Evolutionary conservation across 2,113 vertebrate species (phyloP).

Genomic region (Boulengeromyrus knoepffleri): DNA sequence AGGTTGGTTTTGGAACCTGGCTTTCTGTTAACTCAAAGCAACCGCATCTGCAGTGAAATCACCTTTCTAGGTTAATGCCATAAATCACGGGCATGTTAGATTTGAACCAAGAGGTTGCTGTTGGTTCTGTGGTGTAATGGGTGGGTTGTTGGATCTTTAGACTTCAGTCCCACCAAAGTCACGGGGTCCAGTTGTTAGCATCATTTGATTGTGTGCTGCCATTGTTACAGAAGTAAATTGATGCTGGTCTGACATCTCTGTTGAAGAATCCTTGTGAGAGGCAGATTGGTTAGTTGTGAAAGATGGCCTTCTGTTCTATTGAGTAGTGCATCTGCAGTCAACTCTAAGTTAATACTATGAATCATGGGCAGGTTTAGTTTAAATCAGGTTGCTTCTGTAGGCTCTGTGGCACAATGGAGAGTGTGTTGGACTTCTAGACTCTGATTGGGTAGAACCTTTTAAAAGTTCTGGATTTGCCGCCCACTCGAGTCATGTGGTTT

Average conservation of each 20-base stretch:
- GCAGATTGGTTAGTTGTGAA: background rate
- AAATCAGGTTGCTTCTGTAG: background rate
- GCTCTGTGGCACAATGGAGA: background rate
- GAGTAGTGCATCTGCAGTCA: background rate
- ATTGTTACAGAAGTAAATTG: background rate
- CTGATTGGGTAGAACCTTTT: background rate
- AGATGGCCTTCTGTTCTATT: background rate
- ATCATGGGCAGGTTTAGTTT: background rate
- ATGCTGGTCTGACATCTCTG: background rate
- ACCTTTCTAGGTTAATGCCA: background rate
- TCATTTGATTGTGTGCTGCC: too few relatives aligned
- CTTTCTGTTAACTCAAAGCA: background rate
- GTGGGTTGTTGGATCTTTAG: too few relatives aligned
- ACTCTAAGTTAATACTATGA: background rate
- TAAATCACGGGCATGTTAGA: background rate
- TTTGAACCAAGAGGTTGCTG: background rate
- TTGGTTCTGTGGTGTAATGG: too few relatives aligned
- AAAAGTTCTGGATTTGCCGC: conserved; percentile 5
- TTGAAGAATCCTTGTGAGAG: background rate
- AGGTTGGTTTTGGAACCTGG: background rate
- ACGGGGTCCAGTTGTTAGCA: too few relatives aligned
- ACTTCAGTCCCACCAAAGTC: background rate
- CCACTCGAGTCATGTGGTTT: background rate
- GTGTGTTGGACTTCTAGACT: conserved; percentile 8
- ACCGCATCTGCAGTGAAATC: background rate